These are phyloP conservation scores for Clostera curtula DNA, from an alignment of 2,888 invertebrate genomes.

Conservation along the genomic window DNA sequence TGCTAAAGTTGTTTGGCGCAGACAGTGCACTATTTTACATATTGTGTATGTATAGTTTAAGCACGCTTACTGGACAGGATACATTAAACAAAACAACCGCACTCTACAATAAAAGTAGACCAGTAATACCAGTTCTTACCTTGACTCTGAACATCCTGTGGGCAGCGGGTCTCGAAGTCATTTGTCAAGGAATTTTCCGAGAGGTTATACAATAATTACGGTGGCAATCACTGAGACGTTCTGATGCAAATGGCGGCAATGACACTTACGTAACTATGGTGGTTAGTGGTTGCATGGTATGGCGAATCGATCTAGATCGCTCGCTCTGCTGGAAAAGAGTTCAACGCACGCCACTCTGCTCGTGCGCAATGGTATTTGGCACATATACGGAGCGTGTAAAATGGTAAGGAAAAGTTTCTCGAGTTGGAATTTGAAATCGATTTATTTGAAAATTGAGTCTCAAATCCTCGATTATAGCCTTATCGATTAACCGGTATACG, in stretches of 20 bases:
- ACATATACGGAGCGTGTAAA: too few species aligned
- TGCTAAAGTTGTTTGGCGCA: too few species aligned
- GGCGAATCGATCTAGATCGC: constrained; percentile 32
- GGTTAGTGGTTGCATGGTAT: constrained; percentile 24
- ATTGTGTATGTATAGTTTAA: too few species aligned
- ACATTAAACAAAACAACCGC: too few species aligned
- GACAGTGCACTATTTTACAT: too few species aligned
- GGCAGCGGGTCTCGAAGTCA: constrained; percentile 10
- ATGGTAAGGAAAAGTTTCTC: too few species aligned
- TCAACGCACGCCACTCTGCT: constrained; percentile 31
- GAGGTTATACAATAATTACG: constrained; percentile 53
- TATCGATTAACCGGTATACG: too few species aligned
- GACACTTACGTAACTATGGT: constrained; percentile 50
- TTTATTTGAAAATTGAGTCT: too few species aligned
- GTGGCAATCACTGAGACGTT: constrained; percentile 34
- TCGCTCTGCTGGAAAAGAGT: constrained; percentile 34
- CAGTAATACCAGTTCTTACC: constrained; percentile 4
- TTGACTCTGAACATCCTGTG: constrained; percentile 11
- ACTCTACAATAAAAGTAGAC: not conserved
- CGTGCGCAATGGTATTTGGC: constrained; percentile 12
- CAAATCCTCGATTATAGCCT: too few species aligned
- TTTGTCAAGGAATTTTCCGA: constrained; percentile 34
- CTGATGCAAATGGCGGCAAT: constrained; percentile 58
- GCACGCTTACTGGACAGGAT: too few species aligned
- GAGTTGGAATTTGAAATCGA: too few species aligned